Evolutionary conservation across 2,888 invertebrate species (phyloP).

Genomic region (Danaus chrysippus): DNA sequence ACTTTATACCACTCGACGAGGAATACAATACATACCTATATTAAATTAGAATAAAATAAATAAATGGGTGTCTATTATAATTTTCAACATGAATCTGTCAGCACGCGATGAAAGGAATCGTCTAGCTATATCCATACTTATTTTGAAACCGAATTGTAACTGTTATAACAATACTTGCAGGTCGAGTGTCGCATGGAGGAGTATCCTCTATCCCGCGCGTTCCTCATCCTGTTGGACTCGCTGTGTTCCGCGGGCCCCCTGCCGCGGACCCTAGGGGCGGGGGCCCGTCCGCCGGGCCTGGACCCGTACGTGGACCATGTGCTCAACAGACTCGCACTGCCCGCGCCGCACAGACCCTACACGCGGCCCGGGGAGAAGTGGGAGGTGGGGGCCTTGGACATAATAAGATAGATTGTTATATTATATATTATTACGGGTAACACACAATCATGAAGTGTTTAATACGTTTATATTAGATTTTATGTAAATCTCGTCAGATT

Average conservation of each 20-base stretch:
- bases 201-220: conserved; percentile 91
- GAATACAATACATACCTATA: too few relatives aligned
- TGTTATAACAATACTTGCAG: conserved; percentile 36
- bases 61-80: too few relatives aligned
- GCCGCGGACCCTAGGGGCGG: conserved; percentile 88
- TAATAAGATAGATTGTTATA: not conserved
- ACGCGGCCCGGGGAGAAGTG: conserved; percentile 87
- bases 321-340: conserved; percentile 87
- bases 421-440: too few relatives aligned
- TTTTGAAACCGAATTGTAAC: too few relatives aligned
- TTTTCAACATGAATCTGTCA: too few relatives aligned
- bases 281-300: conserved; percentile 89
- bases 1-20: too few relatives aligned
- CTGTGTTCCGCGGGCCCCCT: conserved; percentile 85
- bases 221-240: conserved; percentile 86
- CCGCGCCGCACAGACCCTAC: conserved; percentile 89
- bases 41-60: too few relatives aligned
- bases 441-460: too few relatives aligned
- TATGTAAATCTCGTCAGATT: too few relatives aligned
- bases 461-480: too few relatives aligned
- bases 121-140: too few relatives aligned
- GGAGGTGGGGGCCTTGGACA: conserved; percentile 51
- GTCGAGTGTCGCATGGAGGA: conserved; percentile 93
- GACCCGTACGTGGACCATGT: conserved; percentile 93
- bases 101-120: too few relatives aligned